Conservation (phyloP, 1,140 invertebrate genomes). For the Zaprionus taronus region DNA sequence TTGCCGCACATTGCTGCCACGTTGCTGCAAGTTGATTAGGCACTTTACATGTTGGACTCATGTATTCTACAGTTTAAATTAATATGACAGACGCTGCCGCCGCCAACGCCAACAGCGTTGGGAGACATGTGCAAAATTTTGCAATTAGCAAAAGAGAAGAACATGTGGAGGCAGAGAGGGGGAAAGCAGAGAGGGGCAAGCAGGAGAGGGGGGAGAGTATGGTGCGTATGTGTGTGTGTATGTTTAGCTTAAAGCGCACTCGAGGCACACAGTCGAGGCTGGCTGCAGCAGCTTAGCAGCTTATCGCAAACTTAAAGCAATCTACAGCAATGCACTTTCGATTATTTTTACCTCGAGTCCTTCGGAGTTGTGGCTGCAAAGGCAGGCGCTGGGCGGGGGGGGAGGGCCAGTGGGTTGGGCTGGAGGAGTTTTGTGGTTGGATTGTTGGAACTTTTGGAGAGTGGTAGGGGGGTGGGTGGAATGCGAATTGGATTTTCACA, state of each 20-base stretch:
- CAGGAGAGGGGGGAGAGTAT: too few species aligned
- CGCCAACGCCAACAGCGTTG: constrained; percentile 12
- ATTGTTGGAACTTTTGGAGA: too few species aligned
- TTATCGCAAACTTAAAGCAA: not conserved
- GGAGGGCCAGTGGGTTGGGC: too few species aligned
- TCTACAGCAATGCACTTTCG: not conserved
- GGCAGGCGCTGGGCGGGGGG: too few species aligned
- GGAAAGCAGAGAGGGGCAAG: not conserved
- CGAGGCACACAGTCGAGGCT: not conserved
- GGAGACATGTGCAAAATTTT: constrained; percentile 34
- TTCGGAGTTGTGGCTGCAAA: too few species aligned
- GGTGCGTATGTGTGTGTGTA: not conserved
- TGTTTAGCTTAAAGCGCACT: not conserved
- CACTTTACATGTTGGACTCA: not conserved
- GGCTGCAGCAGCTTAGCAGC: not conserved
- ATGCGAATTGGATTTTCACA: not conserved
- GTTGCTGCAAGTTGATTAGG: constrained; percentile 11
- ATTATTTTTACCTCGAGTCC: not conserved
- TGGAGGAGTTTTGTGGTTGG: too few species aligned
- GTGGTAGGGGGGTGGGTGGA: not conserved
- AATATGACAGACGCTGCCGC: constrained; percentile 7
- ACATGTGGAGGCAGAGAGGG: not conserved
- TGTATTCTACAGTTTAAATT: not conserved
- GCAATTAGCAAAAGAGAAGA: constrained; percentile 20
- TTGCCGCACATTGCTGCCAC: not conserved